Evolutionary conservation across 2,888 invertebrate species (phyloP), one percentile per base, ranked within the genome.

Genomic region (Idaea dimidiata): DNA sequence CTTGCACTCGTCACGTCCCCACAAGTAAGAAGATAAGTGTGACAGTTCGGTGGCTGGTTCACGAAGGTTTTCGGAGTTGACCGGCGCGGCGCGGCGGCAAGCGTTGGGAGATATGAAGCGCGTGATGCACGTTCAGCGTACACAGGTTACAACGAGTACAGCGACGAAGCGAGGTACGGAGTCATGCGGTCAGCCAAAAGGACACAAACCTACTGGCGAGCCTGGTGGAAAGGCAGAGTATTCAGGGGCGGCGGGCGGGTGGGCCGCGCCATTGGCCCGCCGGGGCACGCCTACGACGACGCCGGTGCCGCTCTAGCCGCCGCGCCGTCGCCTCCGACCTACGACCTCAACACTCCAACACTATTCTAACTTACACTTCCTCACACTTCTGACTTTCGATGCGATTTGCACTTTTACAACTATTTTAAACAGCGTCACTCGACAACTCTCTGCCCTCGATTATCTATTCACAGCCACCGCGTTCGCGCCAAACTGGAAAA

Each of bases 101-200:
- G 86, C 84, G 83, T 76, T 74, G 81, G 82, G 79, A 79, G 74
- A 77, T 78, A 75, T 79, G 84, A 89, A 89, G 91, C 90, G 90
- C 89, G 90, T 87, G 89, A 77, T 86, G 85, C 83, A 86, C 87
- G 86, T 84, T 87, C 84, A 88, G 86, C 87, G 86, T 84, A 87
- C 84, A 88, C 84, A 82, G 87, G 79, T 87, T 87, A 90, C 87
- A 87, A 88, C 88, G 84, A 89, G 88, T 86, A 85, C 88, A 89
- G 91, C 92, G 86, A 87, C 91, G 90, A 93, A 93, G 93, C 93
- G 84, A 89, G 81, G 91, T 92, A 88, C 91, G 91, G 91, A 93
- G 93, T 92, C 93, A 93, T 93, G 93, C 93, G 93, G 93, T 93
- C 93, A 93, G 93, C 93, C 92, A 91, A 92, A 91, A 91, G 91